Conservation (phyloP, 2,113 vertebrate genomes). For the Fulmarus glacialis region DNA sequence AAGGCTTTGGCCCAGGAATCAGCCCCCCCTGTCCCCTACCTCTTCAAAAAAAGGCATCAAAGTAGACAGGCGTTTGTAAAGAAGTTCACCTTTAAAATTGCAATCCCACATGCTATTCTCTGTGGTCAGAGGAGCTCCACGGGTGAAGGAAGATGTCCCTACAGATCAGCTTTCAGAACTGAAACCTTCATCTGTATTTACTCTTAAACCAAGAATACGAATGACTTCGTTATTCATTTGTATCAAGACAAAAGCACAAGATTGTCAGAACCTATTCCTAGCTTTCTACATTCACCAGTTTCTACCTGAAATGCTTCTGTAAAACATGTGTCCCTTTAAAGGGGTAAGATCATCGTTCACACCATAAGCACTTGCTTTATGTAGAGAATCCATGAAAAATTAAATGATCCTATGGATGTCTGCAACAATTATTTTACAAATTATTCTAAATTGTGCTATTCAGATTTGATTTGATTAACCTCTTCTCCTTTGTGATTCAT, state of each 20-base stretch:
- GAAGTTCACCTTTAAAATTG: background rate
- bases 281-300: background rate
- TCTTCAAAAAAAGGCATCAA: background rate
- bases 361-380: too few relatives aligned
- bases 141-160: background rate
- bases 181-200: background rate
- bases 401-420: background rate
- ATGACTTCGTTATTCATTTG: background rate
- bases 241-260: background rate
- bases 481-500: background rate
- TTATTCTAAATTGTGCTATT: background rate
- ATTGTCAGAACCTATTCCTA: background rate
- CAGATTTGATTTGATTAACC: background rate
- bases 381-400: background rate
- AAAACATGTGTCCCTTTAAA: fast-evolving
- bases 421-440: background rate
- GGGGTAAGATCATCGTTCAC: fast-evolving
- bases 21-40: background rate
- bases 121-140: background rate
- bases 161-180: background rate
- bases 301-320: background rate
- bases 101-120: background rate
- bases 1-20: background rate
- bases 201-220: background rate
- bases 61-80: background rate